Evolutionary conservation across 1,140 invertebrate species (phyloP).

Genomic region (Nasonia longicornis): DNA sequence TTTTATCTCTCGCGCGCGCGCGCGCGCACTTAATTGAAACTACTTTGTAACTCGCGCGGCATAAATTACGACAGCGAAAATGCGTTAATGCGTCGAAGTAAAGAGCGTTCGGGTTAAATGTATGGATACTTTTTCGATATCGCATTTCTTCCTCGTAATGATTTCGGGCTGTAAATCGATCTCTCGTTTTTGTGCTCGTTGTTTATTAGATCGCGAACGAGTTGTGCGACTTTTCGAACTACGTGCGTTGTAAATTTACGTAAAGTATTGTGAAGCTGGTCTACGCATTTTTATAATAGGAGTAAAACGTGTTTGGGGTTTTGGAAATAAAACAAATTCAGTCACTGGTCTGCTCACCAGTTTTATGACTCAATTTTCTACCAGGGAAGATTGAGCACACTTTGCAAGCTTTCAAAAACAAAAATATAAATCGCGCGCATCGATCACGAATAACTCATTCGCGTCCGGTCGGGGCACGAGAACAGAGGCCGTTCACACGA

Average conservation of each 20-base stretch:
- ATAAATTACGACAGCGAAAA: constrained; percentile 19
- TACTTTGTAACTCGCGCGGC: constrained; percentile 1
- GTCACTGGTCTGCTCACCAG: no score
- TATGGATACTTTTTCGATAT: background rate
- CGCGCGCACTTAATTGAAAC: constrained; percentile 15
- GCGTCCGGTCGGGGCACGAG: no score
- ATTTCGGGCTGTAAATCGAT: background rate
- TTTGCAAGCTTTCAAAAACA: background rate
- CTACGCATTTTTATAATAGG: no score
- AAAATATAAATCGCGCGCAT: background rate
- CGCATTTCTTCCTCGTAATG: background rate
- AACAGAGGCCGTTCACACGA: no score
- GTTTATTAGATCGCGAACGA: no score
- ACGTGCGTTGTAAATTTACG: background rate
- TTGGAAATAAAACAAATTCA: background rate
- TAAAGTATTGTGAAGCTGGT: background rate
- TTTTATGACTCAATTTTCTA: no score
- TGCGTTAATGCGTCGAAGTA: background rate
- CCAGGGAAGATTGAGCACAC: background rate
- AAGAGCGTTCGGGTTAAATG: background rate
- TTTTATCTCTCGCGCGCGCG: no score
- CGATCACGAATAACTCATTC: background rate
- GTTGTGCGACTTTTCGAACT: background rate
- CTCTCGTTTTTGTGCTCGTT: background rate
- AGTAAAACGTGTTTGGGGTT: background rate